phyloP scores from a whole-genome alignment of 2,888 invertebrate genomes.

The Xestia rhomboidea region DNA sequence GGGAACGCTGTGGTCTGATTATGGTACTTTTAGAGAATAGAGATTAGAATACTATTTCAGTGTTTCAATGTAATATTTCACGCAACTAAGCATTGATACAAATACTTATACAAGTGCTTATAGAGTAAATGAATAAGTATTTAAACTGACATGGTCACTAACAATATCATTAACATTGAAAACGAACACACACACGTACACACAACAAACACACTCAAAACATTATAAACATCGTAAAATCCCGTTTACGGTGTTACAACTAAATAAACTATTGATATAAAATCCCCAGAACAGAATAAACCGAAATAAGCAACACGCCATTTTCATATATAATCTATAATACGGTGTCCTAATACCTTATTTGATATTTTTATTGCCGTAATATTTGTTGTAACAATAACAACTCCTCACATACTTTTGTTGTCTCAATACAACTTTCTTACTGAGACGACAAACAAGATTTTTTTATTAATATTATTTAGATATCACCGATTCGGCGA shows the following conservation, averaged over 20 bases:
- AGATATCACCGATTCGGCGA: slow-evolving; percentile 53
- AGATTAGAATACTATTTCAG: too few species aligned
- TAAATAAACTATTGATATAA: background rate
- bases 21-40: too few species aligned
- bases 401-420: slow-evolving; percentile 26
- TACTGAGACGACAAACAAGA: slow-evolving; percentile 52
- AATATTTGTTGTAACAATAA: slow-evolving; percentile 28
- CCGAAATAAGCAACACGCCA: background rate
- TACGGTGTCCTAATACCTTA: background rate
- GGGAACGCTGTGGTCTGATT: too few species aligned
- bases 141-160: too few species aligned
- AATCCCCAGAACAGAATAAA: slow-evolving; percentile 1
- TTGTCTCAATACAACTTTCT: slow-evolving; percentile 42
- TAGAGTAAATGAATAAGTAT: background rate
- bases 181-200: too few species aligned
- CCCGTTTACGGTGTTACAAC: too few species aligned
- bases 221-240: too few species aligned
- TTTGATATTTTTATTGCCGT: slow-evolving; percentile 26
- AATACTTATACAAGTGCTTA: background rate
- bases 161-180: too few species aligned
- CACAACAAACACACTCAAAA: too few species aligned
- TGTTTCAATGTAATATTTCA: background rate
- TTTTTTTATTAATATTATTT: slow-evolving; percentile 63
- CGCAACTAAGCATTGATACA: background rate
- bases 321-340: slow-evolving; percentile 14